Percentiles rank a stretch among this genome's conserved stretches.
Evolutionary conservation across 2,888 invertebrate species (phyloP).

Genomic region (Ceratothoa steindachneri): DNA sequence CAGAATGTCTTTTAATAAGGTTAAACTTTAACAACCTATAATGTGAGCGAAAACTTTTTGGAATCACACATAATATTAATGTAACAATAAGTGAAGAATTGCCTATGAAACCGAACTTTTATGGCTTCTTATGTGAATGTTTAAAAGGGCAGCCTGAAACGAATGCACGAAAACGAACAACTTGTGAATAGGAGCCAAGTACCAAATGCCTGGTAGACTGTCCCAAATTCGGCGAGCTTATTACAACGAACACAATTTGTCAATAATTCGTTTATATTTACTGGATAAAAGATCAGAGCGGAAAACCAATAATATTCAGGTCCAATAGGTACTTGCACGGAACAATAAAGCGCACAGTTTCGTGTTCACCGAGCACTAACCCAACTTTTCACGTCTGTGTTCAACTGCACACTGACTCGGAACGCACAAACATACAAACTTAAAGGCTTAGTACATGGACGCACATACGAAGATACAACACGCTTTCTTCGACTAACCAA

Average conservation of each 20-base stretch:
- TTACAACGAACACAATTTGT: too few species aligned
- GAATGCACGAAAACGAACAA: background rate
- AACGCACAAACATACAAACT: conserved; percentile 1
- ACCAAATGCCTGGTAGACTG: conserved; percentile 12
- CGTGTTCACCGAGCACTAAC: background rate
- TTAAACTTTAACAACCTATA: too few species aligned
- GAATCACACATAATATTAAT: too few species aligned
- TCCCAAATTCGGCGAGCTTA: conserved; percentile 3
- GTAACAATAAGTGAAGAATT: too few species aligned
- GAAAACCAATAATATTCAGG: too few species aligned
- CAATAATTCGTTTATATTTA: too few species aligned
- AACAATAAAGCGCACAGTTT: background rate
- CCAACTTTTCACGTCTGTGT: conserved; percentile 3
- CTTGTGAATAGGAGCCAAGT: conserved; percentile 12
- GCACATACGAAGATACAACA: conserved; percentile 1
- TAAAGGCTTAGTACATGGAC: background rate
- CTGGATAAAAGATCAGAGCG: too few species aligned
- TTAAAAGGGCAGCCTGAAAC: background rate
- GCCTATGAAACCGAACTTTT: too few species aligned
- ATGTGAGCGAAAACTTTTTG: too few species aligned
- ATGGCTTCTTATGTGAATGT: too few species aligned
- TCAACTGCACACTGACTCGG: conserved; percentile 10
- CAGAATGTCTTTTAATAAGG: too few species aligned
- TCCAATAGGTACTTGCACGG: background rate
- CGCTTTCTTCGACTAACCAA: conserved; percentile 7